Evolutionary conservation across 2,888 invertebrate genomes (phyloP), one percentile per base, ranked within the genome.

Genomic region (Rhagonycha fulva): DNA sequence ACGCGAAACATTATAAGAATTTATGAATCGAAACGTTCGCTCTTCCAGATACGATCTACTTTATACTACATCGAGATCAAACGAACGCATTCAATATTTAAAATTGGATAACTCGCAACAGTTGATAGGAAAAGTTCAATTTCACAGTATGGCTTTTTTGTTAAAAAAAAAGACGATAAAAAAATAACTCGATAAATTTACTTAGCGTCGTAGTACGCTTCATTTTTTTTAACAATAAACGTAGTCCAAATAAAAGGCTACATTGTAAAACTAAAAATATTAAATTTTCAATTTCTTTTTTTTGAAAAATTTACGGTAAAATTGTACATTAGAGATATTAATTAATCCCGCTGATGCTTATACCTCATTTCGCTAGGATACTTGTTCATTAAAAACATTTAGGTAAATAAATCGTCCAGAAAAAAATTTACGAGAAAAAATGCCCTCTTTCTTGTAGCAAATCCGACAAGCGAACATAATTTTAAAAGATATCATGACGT

Each of bases 61-160:
- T 82, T 80, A 82, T 82, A 82, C 83, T 82, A 81, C 82, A 82
- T 82, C 83, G 82, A 83, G 82, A 83, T 81, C 82, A 82, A 82
- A 82, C 82, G 80, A 80, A 78, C 79, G 81, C 77, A 76, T 74
- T 81, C 84, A 83, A 84, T 84, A 84, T 84, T 82, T 83, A 83
- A 84, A 85, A 85, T 85, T 85, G 84, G 84, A 84, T 85, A 84
- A 84, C 83, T 84, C 80, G 83, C 84, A 83, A 83, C 84, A 82
- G 83, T 83, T 82, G 84, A 84, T 84, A 81, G 82, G 83, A 83
- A 84, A 84, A 83, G 82, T 83, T 83, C 82, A 82, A 83, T 83
- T 83, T 79, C 76, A 72, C 80, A 73, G 78, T 75, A 79, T 80
- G 80, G 82, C 81, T 81, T 72, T 67, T 63, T 67, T 61, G 26